Percentiles rank a stretch among this genome's conserved stretches.
These are phyloP conservation scores for Takifugu ocellatus DNA, from an alignment of 2,797 vertebrate species.

Conservation along the genomic window DNA sequence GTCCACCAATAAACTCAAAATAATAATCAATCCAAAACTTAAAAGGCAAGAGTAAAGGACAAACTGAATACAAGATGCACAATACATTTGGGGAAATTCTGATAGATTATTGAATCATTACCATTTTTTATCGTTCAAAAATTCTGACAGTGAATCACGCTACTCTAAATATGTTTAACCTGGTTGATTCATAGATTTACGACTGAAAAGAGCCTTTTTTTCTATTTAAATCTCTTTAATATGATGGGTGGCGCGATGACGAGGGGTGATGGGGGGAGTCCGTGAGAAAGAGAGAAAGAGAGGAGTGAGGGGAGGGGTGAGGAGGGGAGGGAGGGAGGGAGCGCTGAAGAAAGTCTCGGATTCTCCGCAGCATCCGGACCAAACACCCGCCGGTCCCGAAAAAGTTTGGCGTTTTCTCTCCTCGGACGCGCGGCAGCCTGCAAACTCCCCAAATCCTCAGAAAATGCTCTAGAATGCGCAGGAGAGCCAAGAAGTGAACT, in stretches of 20 bases:
- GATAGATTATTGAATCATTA: no score
- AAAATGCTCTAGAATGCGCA: not conserved
- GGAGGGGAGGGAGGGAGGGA: not conserved
- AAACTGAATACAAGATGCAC: no score
- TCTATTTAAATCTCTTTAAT: not conserved
- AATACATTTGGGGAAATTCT: no score
- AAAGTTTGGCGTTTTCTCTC: not conserved
- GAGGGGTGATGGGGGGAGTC: not conserved
- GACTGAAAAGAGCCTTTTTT: not conserved
- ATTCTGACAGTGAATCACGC: no score
- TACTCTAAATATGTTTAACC: no score
- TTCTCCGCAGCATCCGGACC: conserved; percentile 2
- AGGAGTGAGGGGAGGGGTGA: not conserved
- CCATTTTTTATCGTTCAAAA: no score
- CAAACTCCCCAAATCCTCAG: not conserved
- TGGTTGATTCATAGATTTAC: no score
- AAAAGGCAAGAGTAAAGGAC: no score
- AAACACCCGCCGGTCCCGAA: not conserved
- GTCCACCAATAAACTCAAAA: no score
- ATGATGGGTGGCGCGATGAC: not conserved
- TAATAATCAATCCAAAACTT: no score
- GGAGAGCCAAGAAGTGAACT: not conserved
- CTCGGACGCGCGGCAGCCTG: not conserved
- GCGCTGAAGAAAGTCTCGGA: not conserved
- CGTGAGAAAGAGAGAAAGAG: not conserved